Evolutionary conservation across 2,797 vertebrate species (phyloP).

Genomic region (Dermochelys coriacea): DNA sequence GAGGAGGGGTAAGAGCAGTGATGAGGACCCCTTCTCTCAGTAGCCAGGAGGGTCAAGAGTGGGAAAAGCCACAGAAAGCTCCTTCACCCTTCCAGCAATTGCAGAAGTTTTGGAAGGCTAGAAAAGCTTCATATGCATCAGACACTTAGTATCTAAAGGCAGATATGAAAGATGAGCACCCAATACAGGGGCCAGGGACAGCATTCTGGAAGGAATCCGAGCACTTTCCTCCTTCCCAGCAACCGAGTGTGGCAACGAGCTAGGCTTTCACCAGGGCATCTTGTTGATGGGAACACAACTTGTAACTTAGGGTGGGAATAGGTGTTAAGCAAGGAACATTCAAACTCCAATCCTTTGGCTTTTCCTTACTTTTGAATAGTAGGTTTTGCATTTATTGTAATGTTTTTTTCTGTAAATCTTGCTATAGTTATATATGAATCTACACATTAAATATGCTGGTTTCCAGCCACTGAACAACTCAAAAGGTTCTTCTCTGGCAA

Average conservation of each 20-base stretch:
- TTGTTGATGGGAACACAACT: neutral
- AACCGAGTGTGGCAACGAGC: neutral
- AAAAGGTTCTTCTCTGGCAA: neutral
- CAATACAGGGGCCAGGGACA: neutral
- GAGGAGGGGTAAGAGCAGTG: neutral
- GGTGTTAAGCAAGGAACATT: neutral
- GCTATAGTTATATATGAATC: neutral
- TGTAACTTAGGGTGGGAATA: accelerated
- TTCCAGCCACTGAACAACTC: neutral
- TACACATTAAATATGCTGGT: neutral
- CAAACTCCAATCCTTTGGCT: neutral
- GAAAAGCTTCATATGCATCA: neutral
- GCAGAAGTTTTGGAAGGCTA: neutral
- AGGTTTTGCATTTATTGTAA: neutral
- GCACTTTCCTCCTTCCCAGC: neutral
- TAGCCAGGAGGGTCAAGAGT: neutral
- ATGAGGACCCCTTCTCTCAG: neutral
- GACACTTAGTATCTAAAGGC: neutral
- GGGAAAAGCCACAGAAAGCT: neutral
- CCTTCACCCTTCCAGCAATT: neutral
- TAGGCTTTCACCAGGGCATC: neutral
- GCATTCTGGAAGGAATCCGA: neutral
- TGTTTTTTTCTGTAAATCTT: neutral
- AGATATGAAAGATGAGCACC: neutral
- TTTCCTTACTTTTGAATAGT: neutral